Evolutionary conservation across 2,888 invertebrate species (phyloP).

Genomic region (Polydrusus tereticollis): DNA sequence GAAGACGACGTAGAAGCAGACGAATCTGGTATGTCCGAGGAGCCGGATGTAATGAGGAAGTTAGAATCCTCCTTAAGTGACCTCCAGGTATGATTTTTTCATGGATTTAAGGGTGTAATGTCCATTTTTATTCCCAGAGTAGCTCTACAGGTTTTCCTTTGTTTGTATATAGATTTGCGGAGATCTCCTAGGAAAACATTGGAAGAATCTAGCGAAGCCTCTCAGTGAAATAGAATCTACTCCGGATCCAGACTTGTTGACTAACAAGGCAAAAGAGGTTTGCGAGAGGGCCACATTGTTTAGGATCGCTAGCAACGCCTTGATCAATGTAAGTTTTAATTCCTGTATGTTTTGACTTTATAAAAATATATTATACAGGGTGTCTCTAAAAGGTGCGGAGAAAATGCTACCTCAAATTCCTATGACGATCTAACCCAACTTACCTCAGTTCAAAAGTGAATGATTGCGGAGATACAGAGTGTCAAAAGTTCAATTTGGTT

Average conservation of each 20-base stretch:
- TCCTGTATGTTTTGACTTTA: too few relatives aligned
- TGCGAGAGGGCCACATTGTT: conserved; percentile 96
- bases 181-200: conserved; percentile 91
- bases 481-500: too few relatives aligned
- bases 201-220: conserved; percentile 84
- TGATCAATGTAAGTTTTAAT: conserved; percentile 86
- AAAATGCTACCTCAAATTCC: too few relatives aligned
- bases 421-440: too few relatives aligned
- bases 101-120: conserved; percentile 73
- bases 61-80: conserved; percentile 88
- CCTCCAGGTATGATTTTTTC: conserved; percentile 66
- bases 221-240: conserved; percentile 83
- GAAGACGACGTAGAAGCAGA: conserved; percentile 74
- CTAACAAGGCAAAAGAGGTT: conserved; percentile 87
- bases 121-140: too few relatives aligned
- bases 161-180: conserved; percentile 84
- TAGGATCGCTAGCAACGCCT: conserved; percentile 94
- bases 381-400: too few relatives aligned
- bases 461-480: too few relatives aligned
- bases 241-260: conserved; percentile 66
- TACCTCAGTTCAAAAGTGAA: too few relatives aligned
- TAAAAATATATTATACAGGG: neutral
- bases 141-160: neutral
- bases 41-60: conserved; percentile 77
- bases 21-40: conserved; percentile 69